These are phyloP conservation scores for Platichthys stellatus DNA, from an alignment of 2,113 vertebrate species.

Conservation along the genomic window DNA sequence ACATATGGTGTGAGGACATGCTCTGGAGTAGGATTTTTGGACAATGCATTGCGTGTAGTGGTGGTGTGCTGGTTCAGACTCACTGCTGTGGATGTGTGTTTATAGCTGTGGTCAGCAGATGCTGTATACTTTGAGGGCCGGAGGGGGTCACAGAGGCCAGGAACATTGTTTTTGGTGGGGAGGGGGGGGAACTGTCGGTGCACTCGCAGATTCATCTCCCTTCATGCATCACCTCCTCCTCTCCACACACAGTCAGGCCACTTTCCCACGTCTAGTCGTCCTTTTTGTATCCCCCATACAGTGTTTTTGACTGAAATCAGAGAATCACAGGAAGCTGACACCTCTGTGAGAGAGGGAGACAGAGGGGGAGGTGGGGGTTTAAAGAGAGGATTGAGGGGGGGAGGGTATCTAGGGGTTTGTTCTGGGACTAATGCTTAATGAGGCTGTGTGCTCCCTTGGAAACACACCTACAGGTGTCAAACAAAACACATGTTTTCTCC, in stretches of 20 bases:
- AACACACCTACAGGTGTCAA: slow-evolving; percentile 72
- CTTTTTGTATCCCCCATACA: not conserved
- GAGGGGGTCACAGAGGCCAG: slow-evolving; percentile 52
- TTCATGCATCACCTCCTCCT: slow-evolving; percentile 20
- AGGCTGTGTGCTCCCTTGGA: slow-evolving; percentile 64
- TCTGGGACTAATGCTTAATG: slow-evolving; percentile 64
- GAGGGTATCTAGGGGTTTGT: slow-evolving; percentile 20
- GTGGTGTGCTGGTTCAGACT: slow-evolving; percentile 13
- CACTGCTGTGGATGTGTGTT: slow-evolving; percentile 13
- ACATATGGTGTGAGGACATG: slow-evolving; percentile 61
- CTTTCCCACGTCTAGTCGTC: not conserved
- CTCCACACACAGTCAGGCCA: not conserved
- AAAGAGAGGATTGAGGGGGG: slow-evolving; percentile 12
- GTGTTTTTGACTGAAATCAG: slow-evolving; percentile 6
- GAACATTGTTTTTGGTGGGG: slow-evolving; percentile 45
- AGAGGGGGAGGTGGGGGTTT: slow-evolving; percentile 6
- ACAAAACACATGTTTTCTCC: slow-evolving; percentile 44
- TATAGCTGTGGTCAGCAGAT: slow-evolving; percentile 61
- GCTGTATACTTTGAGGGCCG: slow-evolving; percentile 33
- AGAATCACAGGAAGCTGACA: slow-evolving; percentile 75
- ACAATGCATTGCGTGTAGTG: not conserved
- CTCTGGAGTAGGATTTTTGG: slow-evolving; percentile 40
- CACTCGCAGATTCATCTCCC: slow-evolving; percentile 28
- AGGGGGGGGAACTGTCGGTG: slow-evolving; percentile 22
- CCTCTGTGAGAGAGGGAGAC: slow-evolving; percentile 58